These are phyloP conservation scores for Agriopis marginaria DNA, from an alignment of 2,888 invertebrate species.

Conservation along the genomic window DNA sequence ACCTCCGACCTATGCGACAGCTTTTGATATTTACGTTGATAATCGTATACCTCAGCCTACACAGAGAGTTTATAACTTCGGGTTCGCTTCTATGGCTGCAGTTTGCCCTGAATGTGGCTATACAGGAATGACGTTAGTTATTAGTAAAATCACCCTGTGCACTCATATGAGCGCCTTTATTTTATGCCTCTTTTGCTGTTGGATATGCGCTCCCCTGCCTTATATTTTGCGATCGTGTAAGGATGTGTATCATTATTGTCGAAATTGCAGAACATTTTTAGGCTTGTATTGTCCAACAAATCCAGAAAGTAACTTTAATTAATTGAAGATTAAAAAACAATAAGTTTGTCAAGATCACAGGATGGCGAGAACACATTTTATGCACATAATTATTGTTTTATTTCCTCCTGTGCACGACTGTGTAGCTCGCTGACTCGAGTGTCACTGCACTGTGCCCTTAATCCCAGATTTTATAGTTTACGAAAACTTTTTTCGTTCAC, in stretches of 20 bases:
- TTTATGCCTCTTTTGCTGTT: conserved; percentile 77
- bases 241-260: conserved; percentile 80
- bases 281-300: conserved; percentile 80
- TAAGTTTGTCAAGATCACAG: not conserved
- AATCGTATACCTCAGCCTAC: conserved; percentile 64
- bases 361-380: too few relatives aligned
- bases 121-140: conserved; percentile 69
- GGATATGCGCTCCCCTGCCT: conserved; percentile 78
- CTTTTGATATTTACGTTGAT: conserved; percentile 78
- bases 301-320: conserved; percentile 50
- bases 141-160: conserved; percentile 71
- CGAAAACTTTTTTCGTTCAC: too few relatives aligned
- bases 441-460: too few relatives aligned
- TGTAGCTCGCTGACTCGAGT: too few relatives aligned
- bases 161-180: conserved; percentile 76
- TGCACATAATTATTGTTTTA: too few relatives aligned
- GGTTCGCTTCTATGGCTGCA: conserved; percentile 70
- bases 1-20: conserved; percentile 77
- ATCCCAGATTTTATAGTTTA: too few relatives aligned
- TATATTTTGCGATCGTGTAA: conserved; percentile 79
- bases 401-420: too few relatives aligned
- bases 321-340: not conserved
- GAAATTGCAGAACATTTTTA: conserved; percentile 73
- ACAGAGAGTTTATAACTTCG: conserved; percentile 65
- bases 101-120: conserved; percentile 76